These are phyloP conservation scores for Acrocephalus kingi DNA, from an alignment of 2,113 vertebrate genomes.

Conservation along the genomic window DNA sequence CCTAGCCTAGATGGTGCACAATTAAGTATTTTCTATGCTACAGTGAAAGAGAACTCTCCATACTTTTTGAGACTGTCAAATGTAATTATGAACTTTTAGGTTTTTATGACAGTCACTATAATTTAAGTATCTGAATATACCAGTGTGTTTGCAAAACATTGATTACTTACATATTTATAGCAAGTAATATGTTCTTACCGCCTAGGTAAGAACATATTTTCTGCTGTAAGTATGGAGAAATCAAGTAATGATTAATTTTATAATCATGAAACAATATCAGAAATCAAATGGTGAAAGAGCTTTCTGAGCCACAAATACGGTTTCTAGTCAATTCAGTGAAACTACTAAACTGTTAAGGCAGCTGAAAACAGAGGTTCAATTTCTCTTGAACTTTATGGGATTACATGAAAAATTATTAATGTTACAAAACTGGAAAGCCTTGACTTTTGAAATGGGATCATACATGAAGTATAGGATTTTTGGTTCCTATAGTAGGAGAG, in stretches of 20 bases:
- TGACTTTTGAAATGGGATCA: background rate
- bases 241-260: background rate
- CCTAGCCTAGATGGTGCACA: background rate
- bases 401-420: background rate
- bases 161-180: background rate
- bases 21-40: background rate
- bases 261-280: background rate
- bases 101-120: background rate
- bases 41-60: background rate
- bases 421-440: background rate
- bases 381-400: background rate
- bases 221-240: background rate
- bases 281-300: background rate
- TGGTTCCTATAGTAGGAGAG: background rate
- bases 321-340: background rate
- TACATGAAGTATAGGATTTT: background rate
- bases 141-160: background rate
- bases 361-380: background rate
- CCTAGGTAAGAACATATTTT: background rate
- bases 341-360: background rate
- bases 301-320: background rate
- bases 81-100: background rate
- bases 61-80: background rate
- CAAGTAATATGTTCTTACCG: background rate
- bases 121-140: background rate